These are phyloP conservation scores for Muschampia plurimacula DNA, from an alignment of 2,888 invertebrate genomes.

Conservation along the genomic window DNA sequence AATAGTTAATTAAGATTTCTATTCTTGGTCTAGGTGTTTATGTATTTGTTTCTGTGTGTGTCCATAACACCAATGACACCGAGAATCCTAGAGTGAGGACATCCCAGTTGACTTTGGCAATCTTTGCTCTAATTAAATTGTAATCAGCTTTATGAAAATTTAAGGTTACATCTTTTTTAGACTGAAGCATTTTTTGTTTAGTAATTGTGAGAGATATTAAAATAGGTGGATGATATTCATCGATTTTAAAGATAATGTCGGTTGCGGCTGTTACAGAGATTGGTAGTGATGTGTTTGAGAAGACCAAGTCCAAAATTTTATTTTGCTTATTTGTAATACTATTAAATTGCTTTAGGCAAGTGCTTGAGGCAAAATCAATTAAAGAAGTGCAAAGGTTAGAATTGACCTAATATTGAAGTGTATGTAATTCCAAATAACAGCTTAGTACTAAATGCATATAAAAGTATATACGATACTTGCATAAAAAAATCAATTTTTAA, in stretches of 20 bases:
- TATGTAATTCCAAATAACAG: too few relatives aligned
- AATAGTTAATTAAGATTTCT: too few relatives aligned
- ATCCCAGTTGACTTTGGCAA: not conserved
- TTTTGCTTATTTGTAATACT: not conserved
- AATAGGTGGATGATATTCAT: not conserved
- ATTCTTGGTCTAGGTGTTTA: too few relatives aligned
- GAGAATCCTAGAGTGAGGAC: too few relatives aligned
- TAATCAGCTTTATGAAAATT: slow-evolving; percentile 6
- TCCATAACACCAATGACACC: too few relatives aligned
- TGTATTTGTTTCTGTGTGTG: too few relatives aligned
- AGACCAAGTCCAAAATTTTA: not conserved
- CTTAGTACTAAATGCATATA: too few relatives aligned
- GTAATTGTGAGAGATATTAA: not conserved
- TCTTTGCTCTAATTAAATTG: not conserved
- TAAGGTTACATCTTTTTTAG: not conserved
- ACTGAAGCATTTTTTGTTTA: not conserved
- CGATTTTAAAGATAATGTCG: not conserved
- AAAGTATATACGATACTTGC: too few relatives aligned
- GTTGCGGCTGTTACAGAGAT: not conserved
- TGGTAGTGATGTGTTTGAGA: not conserved
- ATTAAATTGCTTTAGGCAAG: slow-evolving; percentile 1
- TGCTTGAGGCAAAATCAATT: not conserved
- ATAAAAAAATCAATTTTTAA: too few relatives aligned
- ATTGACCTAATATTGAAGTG: too few relatives aligned
- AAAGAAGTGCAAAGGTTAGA: not conserved